A percentile compares a stretch with the other conserved stretches of the same genome.
phyloP scores from a whole-genome alignment of 1,140 invertebrate species.

The Achroia grisella region DNA sequence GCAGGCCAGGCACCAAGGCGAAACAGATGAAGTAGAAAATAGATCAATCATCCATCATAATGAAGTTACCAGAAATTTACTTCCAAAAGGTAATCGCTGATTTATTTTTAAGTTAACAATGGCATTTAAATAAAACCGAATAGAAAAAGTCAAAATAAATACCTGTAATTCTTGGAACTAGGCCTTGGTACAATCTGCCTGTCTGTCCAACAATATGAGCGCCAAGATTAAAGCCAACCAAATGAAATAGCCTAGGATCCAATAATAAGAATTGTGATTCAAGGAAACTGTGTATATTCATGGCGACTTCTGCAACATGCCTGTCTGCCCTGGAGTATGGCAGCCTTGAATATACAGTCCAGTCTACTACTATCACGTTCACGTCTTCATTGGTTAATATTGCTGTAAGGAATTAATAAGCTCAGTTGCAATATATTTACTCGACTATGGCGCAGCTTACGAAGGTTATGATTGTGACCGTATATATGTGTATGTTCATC shows the following conservation, averaged over 20 bases:
- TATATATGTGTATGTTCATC: too few species aligned
- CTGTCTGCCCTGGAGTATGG: constrained; percentile 1
- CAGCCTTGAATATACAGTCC: neutral
- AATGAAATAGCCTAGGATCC: constrained; percentile 64
- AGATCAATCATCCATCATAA: too few species aligned
- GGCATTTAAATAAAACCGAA: too few species aligned
- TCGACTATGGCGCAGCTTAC: too few species aligned
- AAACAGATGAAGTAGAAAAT: too few species aligned
- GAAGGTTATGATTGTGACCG: too few species aligned
- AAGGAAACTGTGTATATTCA: constrained; percentile 20
- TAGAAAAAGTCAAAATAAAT: too few species aligned
- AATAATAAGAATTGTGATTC: neutral
- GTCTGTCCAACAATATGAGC: constrained; percentile 90
- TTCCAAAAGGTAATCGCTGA: too few species aligned
- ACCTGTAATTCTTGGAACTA: constrained; percentile 68
- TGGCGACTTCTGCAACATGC: constrained; percentile 29
- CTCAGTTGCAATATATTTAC: too few species aligned
- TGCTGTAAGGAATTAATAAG: constrained; percentile 15
- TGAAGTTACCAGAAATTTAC: too few species aligned
- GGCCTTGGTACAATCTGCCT: constrained; percentile 79
- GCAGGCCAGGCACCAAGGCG: too few species aligned
- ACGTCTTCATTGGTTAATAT: neutral
- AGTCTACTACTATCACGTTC: neutral
- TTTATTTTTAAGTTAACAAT: too few species aligned
- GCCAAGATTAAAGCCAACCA: constrained; percentile 88